A percentile compares a stretch with the other conserved stretches of the same genome.
These are phyloP conservation scores for Tetramorium simillimum DNA, from an alignment of 1,140 invertebrate species.

Conservation along the genomic window DNA sequence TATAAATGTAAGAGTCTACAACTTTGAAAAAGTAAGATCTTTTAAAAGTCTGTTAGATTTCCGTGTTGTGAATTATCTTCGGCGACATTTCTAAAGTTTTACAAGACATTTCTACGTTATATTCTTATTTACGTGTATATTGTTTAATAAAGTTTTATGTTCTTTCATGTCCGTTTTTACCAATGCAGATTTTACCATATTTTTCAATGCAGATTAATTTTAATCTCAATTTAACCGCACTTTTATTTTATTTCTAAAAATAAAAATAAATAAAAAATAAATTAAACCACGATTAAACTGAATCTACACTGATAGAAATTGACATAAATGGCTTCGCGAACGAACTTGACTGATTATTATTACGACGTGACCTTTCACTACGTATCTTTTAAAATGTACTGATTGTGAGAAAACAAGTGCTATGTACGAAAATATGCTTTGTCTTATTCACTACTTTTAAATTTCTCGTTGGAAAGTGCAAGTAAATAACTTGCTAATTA, in stretches of 20 bases:
- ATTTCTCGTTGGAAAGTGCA: neutral
- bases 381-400: neutral
- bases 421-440: neutral
- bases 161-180: neutral
- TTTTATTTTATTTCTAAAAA: too few species aligned
- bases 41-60: neutral
- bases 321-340: neutral
- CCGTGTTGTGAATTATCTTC: neutral
- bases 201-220: too few species aligned
- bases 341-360: neutral
- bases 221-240: too few species aligned
- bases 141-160: neutral
- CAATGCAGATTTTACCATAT: too few species aligned
- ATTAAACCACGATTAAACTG: too few species aligned
- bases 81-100: neutral
- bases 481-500: conserved; percentile 12
- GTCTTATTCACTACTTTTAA: neutral
- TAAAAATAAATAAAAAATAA: too few species aligned
- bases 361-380: neutral
- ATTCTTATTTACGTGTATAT: neutral
- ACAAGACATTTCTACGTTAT: neutral
- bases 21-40: neutral
- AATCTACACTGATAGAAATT: too few species aligned
- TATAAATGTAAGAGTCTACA: neutral
- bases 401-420: conserved; percentile 14